Conservation (phyloP, 1,140 invertebrate genomes). For the Rhagoletis zephyria region DNA sequence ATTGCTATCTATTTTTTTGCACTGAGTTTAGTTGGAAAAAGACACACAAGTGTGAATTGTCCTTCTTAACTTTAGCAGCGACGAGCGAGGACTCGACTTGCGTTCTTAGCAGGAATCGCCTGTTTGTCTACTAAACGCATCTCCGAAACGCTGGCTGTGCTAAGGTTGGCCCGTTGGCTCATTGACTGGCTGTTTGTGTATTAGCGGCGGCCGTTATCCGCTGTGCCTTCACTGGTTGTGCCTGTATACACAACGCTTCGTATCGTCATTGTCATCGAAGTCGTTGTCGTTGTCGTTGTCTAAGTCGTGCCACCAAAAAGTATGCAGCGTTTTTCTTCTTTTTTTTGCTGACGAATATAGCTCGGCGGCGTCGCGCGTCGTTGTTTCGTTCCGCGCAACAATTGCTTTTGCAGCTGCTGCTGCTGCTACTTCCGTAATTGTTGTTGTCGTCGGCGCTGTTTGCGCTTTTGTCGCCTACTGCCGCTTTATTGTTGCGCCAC, state of each 20-base stretch:
- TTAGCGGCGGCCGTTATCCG: slow-evolving; percentile 2
- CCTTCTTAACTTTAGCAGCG: slow-evolving; percentile 72
- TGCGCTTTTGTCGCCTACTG: slow-evolving; percentile 44
- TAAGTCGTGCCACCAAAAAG: not conserved
- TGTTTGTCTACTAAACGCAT: slow-evolving; percentile 70
- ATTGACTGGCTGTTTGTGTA: slow-evolving; percentile 45
- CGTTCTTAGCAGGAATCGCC: slow-evolving; percentile 70
- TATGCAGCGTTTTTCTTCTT: not conserved
- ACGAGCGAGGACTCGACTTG: slow-evolving; percentile 73
- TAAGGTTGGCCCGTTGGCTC: slow-evolving; percentile 52
- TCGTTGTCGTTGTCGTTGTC: slow-evolving; percentile 6
- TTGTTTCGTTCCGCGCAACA: slow-evolving; percentile 61
- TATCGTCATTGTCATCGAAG: not conserved
- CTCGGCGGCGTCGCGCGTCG: slow-evolving; percentile 5
- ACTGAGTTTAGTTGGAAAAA: slow-evolving; percentile 31
- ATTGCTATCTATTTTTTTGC: not conserved
- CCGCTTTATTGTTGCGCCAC: slow-evolving; percentile 54
- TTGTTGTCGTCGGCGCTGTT: slow-evolving; percentile 53
- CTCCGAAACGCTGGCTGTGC: slow-evolving; percentile 61
- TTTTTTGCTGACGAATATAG: slow-evolving; percentile 45
- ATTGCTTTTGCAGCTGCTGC: slow-evolving; percentile 53
- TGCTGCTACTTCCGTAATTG: slow-evolving; percentile 2
- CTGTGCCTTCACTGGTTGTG: slow-evolving; percentile 52
- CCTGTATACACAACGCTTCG: slow-evolving; percentile 52
- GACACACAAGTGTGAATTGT: slow-evolving; percentile 47